These are phyloP conservation scores for Apis florea DNA, from an alignment of 1,140 invertebrate species.

Conservation along the genomic window DNA sequence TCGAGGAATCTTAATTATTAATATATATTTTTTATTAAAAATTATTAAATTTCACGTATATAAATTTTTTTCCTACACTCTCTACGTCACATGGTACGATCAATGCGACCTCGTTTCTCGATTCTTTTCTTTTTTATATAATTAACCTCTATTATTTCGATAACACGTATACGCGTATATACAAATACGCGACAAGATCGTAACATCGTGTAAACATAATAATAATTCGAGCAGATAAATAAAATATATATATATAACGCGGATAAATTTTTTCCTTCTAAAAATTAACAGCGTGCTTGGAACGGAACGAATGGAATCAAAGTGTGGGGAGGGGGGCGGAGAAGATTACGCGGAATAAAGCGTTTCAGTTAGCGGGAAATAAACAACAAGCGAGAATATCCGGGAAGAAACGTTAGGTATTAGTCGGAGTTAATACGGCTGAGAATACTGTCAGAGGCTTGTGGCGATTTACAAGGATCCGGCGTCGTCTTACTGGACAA, in stretches of 20 bases:
- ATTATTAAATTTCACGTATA: neutral
- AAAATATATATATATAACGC: too few relatives aligned
- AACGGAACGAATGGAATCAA: neutral
- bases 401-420: slow-evolving; percentile 33
- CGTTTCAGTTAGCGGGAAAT: neutral
- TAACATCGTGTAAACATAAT: neutral
- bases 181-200: neutral
- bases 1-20: neutral
- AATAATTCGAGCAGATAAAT: neutral
- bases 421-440: slow-evolving; percentile 59
- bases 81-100: slow-evolving; percentile 37
- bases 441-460: slow-evolving; percentile 50
- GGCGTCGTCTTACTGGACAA: slow-evolving; percentile 56
- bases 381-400: neutral
- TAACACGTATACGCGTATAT: neutral
- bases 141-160: slow-evolving; percentile 32
- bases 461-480: slow-evolving; percentile 68
- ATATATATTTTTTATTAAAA: neutral
- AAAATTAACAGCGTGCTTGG: too few relatives aligned
- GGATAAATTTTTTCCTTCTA: too few relatives aligned
- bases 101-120: slow-evolving; percentile 48
- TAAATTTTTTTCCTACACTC: neutral
- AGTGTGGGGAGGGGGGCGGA: neutral
- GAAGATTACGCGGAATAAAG: too few relatives aligned
- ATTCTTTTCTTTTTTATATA: slow-evolving; percentile 37